phyloP scores from a whole-genome alignment of 2,888 invertebrate genomes.

The Amblyjoppa proteus region DNA sequence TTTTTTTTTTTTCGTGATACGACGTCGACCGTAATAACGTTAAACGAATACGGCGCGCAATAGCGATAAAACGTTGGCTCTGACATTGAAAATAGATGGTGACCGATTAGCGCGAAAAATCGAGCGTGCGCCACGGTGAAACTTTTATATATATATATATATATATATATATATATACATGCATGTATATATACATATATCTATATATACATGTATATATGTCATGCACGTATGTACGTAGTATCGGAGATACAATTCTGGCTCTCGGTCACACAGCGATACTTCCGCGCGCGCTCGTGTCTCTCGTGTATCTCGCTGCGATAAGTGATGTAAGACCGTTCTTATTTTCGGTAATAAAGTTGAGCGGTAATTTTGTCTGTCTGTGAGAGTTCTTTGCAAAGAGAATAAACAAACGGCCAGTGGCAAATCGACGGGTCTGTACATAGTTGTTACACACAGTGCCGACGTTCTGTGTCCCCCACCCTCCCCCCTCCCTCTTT shows the following conservation, averaged over 20 bases:
- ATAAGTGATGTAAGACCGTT: constrained; percentile 41
- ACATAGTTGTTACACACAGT: neutral
- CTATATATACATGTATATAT: constrained; percentile 17
- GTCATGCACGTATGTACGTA: constrained; percentile 2
- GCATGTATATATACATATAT: neutral
- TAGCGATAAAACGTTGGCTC: neutral
- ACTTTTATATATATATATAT: constrained; percentile 23
- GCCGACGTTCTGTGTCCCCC: neutral
- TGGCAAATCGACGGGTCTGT: neutral
- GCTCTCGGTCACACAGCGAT: constrained; percentile 33
- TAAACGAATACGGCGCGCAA: constrained; percentile 29
- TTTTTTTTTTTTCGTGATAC: neutral
- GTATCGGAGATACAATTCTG: constrained; percentile 31
- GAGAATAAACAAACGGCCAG: neutral
- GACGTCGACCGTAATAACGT: neutral
- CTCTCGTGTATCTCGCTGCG: constrained; percentile 23
- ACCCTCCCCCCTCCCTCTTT: neutral
- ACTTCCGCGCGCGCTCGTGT: neutral
- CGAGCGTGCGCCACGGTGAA: constrained; percentile 44
- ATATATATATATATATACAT: constrained; percentile 12
- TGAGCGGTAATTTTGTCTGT: neutral
- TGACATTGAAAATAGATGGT: constrained; percentile 39
- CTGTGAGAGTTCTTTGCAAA: neutral
- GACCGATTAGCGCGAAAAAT: constrained; percentile 48
- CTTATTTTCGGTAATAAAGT: constrained; percentile 34